Evolutionary conservation across 1,140 invertebrate genomes (phyloP).

Genomic region (Cheumatopsyche charites): DNA sequence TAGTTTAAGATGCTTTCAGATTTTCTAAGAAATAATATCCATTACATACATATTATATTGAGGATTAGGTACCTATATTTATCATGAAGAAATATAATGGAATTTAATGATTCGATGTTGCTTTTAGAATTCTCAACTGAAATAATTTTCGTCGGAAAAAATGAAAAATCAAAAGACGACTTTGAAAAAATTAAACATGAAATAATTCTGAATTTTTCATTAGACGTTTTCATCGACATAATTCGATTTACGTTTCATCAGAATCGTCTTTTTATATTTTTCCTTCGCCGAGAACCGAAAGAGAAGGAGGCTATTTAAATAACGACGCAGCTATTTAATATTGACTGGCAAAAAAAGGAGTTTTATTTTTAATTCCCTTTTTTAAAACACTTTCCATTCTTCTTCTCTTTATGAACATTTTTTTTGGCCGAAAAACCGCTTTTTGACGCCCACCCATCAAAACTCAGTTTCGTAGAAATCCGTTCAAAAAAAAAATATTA

Average conservation of each 20-base stretch:
- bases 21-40: no score
- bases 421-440: constrained; percentile 7
- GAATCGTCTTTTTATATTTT: neutral
- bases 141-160: no score
- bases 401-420: neutral
- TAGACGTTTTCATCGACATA: neutral
- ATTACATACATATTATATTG: no score
- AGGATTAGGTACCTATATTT: no score
- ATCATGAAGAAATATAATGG: neutral
- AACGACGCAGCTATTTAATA: constrained; percentile 2
- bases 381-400: neutral
- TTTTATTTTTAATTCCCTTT: constrained; percentile 5
- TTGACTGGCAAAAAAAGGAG: neutral
- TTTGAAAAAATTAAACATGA: no score
- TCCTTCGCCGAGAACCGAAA: neutral
- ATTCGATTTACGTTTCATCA: constrained; percentile 10
- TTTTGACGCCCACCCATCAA: constrained; percentile 8
- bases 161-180: no score
- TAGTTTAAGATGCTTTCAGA: no score
- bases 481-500: neutral
- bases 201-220: no score
- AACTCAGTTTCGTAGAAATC: neutral
- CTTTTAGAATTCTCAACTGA: no score
- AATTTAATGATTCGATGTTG: no score
- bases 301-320: neutral